Percentiles rank a stretch among this genome's conserved stretches.
Evolutionary conservation across 2,797 vertebrate genomes (phyloP).

Genomic region (Tragopan temminckii): DNA sequence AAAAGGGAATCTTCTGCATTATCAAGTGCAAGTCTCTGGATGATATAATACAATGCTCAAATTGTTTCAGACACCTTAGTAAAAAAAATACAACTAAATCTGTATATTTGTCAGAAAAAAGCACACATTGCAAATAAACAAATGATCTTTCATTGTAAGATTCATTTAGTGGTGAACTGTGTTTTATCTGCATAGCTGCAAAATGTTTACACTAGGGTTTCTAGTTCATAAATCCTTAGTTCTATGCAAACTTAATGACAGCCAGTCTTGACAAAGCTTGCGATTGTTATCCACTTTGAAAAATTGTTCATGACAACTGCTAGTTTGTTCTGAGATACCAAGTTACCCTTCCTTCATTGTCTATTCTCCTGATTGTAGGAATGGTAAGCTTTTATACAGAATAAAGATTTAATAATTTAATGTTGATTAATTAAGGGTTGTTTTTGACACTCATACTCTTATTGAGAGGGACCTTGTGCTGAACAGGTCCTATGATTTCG

Average conservation of each 20-base stretch:
- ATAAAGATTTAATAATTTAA: neutral
- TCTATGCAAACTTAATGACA: conserved; percentile 44
- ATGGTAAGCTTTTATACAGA: neutral
- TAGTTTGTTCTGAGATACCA: conserved; percentile 22
- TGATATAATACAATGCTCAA: neutral
- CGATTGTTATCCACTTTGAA: conserved; percentile 44
- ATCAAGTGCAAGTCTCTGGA: neutral
- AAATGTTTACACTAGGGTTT: conserved; percentile 21
- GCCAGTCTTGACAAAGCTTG: conserved; percentile 10
- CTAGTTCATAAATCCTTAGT: conserved; percentile 29
- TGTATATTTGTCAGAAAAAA: neutral
- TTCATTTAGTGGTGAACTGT: neutral
- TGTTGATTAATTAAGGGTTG: neutral
- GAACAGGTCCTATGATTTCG: neutral
- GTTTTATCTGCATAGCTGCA: neutral
- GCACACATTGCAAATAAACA: neutral
- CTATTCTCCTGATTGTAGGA: conserved; percentile 5
- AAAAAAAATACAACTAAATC: neutral
- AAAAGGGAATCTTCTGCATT: neutral
- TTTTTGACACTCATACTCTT: neutral
- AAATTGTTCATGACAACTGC: conserved; percentile 42
- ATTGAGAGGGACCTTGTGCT: neutral
- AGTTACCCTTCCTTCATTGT: conserved; percentile 13
- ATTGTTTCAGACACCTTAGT: neutral
- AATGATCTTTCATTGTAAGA: neutral